These are phyloP conservation scores for Dryobota labecula DNA, from an alignment of 2,888 invertebrate species.

Conservation along the genomic window DNA sequence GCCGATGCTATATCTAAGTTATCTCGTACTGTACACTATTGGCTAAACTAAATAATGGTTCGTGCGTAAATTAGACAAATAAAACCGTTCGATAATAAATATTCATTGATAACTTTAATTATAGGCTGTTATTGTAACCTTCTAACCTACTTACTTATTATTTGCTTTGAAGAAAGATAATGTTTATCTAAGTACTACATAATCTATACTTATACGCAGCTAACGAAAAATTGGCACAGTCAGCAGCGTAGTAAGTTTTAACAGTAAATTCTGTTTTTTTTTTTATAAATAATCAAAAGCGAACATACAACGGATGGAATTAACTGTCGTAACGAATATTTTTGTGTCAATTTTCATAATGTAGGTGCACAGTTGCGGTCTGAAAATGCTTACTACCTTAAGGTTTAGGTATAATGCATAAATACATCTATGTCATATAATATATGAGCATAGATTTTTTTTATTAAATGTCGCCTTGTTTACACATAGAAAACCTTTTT, in stretches of 20 bases:
- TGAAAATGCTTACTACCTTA: too few relatives aligned
- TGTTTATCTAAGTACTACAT: slow-evolving; percentile 8
- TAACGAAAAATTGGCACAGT: slow-evolving; percentile 5
- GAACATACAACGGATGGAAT: too few relatives aligned
- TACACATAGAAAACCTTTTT: too few relatives aligned
- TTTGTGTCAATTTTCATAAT: background rate
- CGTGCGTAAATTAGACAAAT: slow-evolving; percentile 18
- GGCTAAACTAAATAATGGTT: slow-evolving; percentile 2
- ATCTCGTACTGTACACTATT: too few relatives aligned
- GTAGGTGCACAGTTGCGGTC: too few relatives aligned
- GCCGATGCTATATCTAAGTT: too few relatives aligned
- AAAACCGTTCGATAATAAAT: slow-evolving; percentile 24
- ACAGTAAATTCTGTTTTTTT: background rate
- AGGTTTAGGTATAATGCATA: too few relatives aligned
- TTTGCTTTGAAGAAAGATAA: slow-evolving; percentile 41
- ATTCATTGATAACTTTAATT: slow-evolving; percentile 37
- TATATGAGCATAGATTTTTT: too few relatives aligned
- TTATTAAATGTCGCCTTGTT: too few relatives aligned
- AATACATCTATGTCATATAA: too few relatives aligned
- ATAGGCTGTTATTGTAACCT: slow-evolving; percentile 37
- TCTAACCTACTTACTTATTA: slow-evolving; percentile 35
- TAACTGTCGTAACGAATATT: background rate
- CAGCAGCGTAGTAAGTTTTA: background rate
- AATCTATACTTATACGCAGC: slow-evolving; percentile 15
- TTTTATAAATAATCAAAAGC: background rate